Conservation (phyloP, 2,113 vertebrate genomes). For the Andinoacara biseriatus region DNA sequence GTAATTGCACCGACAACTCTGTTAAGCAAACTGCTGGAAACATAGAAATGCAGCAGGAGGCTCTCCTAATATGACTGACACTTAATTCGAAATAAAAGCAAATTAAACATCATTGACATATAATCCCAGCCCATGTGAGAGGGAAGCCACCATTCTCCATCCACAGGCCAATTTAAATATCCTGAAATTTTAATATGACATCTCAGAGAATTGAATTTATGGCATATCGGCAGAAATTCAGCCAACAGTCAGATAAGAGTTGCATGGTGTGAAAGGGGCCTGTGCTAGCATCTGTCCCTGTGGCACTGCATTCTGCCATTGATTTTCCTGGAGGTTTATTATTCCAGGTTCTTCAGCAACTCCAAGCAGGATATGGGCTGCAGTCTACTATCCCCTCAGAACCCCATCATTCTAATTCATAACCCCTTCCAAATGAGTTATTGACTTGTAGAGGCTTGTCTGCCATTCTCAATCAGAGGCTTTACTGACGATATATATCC, state of each 20-base stretch:
- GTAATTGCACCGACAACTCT: constrained; percentile 16
- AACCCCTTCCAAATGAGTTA: constrained; percentile 79
- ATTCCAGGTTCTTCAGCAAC: constrained; percentile 68
- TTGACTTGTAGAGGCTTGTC: constrained; percentile 68
- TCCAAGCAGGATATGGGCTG: constrained; percentile 53
- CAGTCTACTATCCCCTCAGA: constrained; percentile 73
- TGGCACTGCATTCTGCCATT: constrained; percentile 64
- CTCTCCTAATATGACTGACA: constrained; percentile 54
- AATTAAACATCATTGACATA: constrained; percentile 70
- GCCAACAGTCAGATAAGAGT: no score
- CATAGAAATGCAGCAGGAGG: constrained; percentile 11
- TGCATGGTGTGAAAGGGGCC: no score
- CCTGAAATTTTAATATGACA: constrained; percentile 69
- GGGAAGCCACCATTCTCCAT: constrained; percentile 46
- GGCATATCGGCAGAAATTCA: constrained; percentile 67
- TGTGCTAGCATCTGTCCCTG: constrained; percentile 56
- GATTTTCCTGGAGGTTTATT: constrained; percentile 77
- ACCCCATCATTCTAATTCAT: constrained; percentile 81
- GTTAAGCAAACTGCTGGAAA: constrained; percentile 19
- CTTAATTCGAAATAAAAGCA: constrained; percentile 67
- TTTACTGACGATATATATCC: constrained; percentile 39
- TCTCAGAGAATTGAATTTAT: constrained; percentile 75
- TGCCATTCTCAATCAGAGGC: constrained; percentile 58
- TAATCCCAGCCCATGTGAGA: constrained; percentile 62
- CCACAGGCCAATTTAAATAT: constrained; percentile 57